Base-by-base conservation (phyloP, 2,797 vertebrate genomes). In the Carduelis carduelis region DNA sequence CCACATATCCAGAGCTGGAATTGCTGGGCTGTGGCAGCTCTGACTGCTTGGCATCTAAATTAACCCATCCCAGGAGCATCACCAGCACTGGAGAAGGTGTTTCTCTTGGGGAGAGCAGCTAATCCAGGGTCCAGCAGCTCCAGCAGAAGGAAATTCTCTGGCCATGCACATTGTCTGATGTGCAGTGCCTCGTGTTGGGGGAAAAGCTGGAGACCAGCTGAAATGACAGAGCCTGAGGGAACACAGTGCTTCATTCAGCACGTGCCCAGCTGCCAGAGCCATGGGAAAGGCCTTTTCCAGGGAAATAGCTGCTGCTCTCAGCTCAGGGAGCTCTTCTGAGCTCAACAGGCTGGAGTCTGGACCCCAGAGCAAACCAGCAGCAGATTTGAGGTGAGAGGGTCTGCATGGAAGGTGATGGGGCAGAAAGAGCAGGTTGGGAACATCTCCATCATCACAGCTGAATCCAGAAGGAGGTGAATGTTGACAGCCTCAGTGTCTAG, bases 401-500 rank as follows among this genome's bases (percentile, higher is more conserved):
- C 72, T 8, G 13, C 8, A 14, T 0, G 1, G 69, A 81, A 35
- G 55, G 55, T 2, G 18, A 52, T 2, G 8, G 28, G 32, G n/a
- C 2, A 10, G 57, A 74, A 83, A 35, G 57, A 85, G 21, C 34
- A 84, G 47, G 50, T 56, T 94, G 74, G 70, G 85, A 95, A 66
- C 2, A 4, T 78, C 84, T 95, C 57, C 74, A 91, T 90, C 77
- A 72, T 22, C 55, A 30, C 90, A 95, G 47, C 57, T 27, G 50
- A 88, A 66, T 86, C 80, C 94, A 96, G 93, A 94, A 95, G 90
- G 85, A 93, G 77, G 47, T 6, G 43, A 44, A 91, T 91, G 90
- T 76, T 91, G 94, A 94, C 89, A 90, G 66, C 49, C 72, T 86
- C 89, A 28, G 65, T 59, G 79, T 88, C 94, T 91, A 74, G 77